Conservation (phyloP, 2,888 invertebrate species). For the Lottia gigantea region DNA sequence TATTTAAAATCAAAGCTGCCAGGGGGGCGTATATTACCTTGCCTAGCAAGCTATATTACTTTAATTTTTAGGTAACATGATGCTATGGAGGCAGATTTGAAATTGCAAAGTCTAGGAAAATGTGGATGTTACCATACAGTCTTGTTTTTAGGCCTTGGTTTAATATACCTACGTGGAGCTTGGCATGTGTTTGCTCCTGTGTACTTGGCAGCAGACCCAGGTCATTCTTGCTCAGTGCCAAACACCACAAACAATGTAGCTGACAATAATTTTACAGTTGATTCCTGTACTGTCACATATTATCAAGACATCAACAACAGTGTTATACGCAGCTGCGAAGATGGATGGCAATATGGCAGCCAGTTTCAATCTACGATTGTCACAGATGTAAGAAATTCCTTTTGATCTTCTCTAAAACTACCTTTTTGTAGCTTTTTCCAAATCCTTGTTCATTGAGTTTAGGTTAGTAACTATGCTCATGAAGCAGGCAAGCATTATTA, state of each 20-base stretch:
- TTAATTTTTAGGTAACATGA: background rate
- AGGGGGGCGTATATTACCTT: too few species aligned
- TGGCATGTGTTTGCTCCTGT: conserved; percentile 54
- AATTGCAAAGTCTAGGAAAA: conserved; percentile 38
- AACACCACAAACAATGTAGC: conserved; percentile 12
- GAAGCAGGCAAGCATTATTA: too few species aligned
- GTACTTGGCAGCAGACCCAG: conserved; percentile 48
- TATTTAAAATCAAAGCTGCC: too few species aligned
- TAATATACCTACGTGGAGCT: conserved; percentile 52
- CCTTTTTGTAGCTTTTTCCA: too few species aligned
- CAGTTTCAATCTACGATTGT: conserved; percentile 47
- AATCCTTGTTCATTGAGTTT: too few species aligned
- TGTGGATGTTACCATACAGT: conserved; percentile 42
- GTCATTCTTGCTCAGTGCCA: conserved; percentile 39
- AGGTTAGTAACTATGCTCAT: too few species aligned
- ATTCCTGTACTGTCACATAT: background rate
- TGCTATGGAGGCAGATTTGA: conserved; percentile 41
- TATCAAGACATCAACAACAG: conserved; percentile 32
- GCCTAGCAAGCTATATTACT: background rate
- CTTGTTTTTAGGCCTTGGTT: conserved; percentile 39
- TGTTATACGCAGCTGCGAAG: conserved; percentile 30
- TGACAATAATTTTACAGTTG: background rate
- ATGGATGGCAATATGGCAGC: conserved; percentile 46
- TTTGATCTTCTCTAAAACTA: too few species aligned
- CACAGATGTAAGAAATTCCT: conserved; percentile 40